Percentiles rank a stretch among this genome's conserved stretches.
Evolutionary conservation across 2,888 invertebrate species (phyloP).

Genomic region (Lampropteryx suffumata): DNA sequence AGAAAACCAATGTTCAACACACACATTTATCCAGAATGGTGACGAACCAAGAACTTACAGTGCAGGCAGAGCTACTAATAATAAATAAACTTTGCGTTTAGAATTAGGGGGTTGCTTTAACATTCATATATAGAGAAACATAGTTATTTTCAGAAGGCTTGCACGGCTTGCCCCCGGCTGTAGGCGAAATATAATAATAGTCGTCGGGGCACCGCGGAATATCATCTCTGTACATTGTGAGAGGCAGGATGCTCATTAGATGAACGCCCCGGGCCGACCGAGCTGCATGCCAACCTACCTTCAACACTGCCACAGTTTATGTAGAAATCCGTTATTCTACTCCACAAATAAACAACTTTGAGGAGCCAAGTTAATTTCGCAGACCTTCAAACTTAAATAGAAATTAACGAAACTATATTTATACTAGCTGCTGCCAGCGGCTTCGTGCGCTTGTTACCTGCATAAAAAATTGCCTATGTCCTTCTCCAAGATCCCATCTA

Average conservation of each 20-base stretch:
- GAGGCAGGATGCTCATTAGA: slow-evolving; percentile 81
- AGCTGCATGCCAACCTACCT: slow-evolving; percentile 47
- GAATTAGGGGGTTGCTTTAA: slow-evolving; percentile 59
- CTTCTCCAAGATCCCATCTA: too few relatives aligned
- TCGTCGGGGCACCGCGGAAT: slow-evolving; percentile 70
- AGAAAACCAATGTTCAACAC: too few relatives aligned
- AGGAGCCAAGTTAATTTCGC: slow-evolving; percentile 9
- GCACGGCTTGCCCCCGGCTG: slow-evolving; percentile 61
- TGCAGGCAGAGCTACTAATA: too few relatives aligned
- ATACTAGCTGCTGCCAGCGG: too few relatives aligned
- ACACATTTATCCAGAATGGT: too few relatives aligned
- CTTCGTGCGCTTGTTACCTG: too few relatives aligned
- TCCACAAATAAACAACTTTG: slow-evolving; percentile 26
- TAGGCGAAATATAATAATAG: slow-evolving; percentile 76
- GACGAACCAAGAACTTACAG: too few relatives aligned
- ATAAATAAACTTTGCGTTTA: slow-evolving; percentile 37
- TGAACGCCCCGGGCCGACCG: slow-evolving; percentile 66
- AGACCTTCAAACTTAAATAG: background rate
- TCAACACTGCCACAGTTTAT: slow-evolving; percentile 41
- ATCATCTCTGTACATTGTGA: slow-evolving; percentile 79
- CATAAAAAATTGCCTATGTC: too few relatives aligned
- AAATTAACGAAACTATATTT: too few relatives aligned
- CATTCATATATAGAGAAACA: slow-evolving; percentile 57
- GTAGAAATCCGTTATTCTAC: slow-evolving; percentile 20
- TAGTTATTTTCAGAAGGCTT: slow-evolving; percentile 70